phyloP scores from a whole-genome alignment of 2,888 invertebrate genomes.

The Dinocampus coccinellae region DNA sequence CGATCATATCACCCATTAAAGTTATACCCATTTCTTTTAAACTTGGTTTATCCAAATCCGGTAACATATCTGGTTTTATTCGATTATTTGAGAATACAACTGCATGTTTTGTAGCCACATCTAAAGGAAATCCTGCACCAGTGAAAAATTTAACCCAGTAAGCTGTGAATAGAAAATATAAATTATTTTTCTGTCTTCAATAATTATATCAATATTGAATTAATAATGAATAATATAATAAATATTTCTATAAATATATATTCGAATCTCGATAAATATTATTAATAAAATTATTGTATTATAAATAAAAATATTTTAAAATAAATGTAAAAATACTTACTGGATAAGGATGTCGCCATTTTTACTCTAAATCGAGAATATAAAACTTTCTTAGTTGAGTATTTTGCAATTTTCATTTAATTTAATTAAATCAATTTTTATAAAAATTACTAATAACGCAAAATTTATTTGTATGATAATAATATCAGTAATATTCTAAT shows the following conservation, averaged over 20 bases:
- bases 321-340: conserved; percentile 43
- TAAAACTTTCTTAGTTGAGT: not conserved
- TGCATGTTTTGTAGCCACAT: conserved; percentile 86
- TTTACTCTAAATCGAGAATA: conserved; percentile 39
- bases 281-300: too few relatives aligned
- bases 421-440: not conserved
- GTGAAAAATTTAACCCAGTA: conserved; percentile 91
- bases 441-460: too few relatives aligned
- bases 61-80: conserved; percentile 87
- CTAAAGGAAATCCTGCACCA: conserved; percentile 85
- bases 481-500: too few relatives aligned
- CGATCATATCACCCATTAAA: conserved; percentile 76
- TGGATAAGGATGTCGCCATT: conserved; percentile 58
- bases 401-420: not conserved
- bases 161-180: conserved; percentile 66
- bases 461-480: too few relatives aligned
- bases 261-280: too few relatives aligned
- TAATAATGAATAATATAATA: too few relatives aligned
- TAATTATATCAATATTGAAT: too few relatives aligned
- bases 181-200: conserved; percentile 19
- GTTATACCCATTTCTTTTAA: conserved; percentile 90
- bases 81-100: conserved; percentile 89
- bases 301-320: not conserved
- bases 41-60: conserved; percentile 89
- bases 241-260: too few relatives aligned